phyloP scores from a whole-genome alignment of 2,797 vertebrate genomes.

The Heliangelus exortis region DNA sequence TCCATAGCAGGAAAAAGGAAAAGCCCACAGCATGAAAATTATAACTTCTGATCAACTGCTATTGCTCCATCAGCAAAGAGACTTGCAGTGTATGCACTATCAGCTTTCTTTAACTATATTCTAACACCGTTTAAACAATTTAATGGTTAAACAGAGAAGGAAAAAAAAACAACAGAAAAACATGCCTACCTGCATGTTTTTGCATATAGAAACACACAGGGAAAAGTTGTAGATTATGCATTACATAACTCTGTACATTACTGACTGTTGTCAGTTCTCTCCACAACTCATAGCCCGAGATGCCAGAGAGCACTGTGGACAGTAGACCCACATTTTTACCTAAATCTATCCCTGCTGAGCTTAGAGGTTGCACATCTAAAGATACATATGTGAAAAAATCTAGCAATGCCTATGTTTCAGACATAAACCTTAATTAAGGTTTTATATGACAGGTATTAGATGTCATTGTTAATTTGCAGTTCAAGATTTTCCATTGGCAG shows the following conservation, averaged over 20 bases:
- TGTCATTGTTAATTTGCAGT: neutral
- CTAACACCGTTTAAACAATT: constrained; percentile 37
- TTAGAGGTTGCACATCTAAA: neutral
- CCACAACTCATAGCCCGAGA: neutral
- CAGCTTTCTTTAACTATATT: constrained; percentile 53
- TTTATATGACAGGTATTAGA: neutral
- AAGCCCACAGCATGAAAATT: neutral
- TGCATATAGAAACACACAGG: neutral
- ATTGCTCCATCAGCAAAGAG: constrained; percentile 25
- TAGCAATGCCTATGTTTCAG: neutral
- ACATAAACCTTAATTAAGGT: neutral
- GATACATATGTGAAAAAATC: neutral
- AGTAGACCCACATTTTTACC: neutral
- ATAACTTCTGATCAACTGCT: constrained; percentile 18
- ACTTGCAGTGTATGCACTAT: constrained; percentile 6
- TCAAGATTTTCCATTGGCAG: neutral
- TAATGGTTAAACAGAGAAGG: constrained; percentile 48
- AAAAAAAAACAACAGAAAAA: neutral
- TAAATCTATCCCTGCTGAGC: neutral
- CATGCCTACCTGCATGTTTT: neutral
- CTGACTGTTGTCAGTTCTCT: neutral
- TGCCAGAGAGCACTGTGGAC: neutral
- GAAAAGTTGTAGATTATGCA: neutral
- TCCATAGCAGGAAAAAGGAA: neutral
- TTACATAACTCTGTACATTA: neutral